Evolutionary conservation across 2,888 invertebrate genomes (phyloP), one percentile per base, ranked within the genome.

Genomic region (Erebia epiphron): DNA sequence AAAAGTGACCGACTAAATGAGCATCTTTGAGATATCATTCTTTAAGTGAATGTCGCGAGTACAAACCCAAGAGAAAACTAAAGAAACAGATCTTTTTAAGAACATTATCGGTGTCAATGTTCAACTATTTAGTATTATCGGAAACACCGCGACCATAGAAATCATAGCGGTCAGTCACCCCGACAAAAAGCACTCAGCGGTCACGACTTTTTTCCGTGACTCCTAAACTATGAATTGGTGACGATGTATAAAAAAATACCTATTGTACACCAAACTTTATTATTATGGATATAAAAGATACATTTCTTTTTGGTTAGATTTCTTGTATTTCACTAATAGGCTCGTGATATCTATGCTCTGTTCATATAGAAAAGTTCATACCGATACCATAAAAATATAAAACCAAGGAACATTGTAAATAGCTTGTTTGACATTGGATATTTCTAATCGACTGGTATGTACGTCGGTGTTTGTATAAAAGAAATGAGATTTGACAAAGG

Each of bases 181-280:
- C 76, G 82, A 88, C 85, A 86, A 85, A 83, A 75, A 79, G 49
- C 13, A 1, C 82, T 79, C 78, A 73, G 79, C 79, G 75, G 81
- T 86, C 89, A 89, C 89, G 89, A 87, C 77, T 81, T 82, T 81
- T 80, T 79, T 80, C 84, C 88, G 88, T 87, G 87, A 88, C 84
- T 80, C 71, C 77, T 73, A 81, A 82, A 82, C 81, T 81, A 79
- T 81, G 81, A 73, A 75, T 73, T 74, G 76, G 70, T 74, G 72
- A 72, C 71, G 73, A 76, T 63, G 71, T 72, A 73, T 67, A 58
- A 75, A 73, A n/a, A 75, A 70, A 66, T 50, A 72, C 57, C 66
- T 68, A 73, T 76, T 70, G 72, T 70, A 70, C 9, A 54, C 67
- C 66, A 68, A 74, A 72, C 68, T 11, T 68, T 57, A 60, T 72